These are phyloP conservation scores for Drosophila sordidula DNA, from an alignment of 2,888 invertebrate species.

Conservation along the genomic window DNA sequence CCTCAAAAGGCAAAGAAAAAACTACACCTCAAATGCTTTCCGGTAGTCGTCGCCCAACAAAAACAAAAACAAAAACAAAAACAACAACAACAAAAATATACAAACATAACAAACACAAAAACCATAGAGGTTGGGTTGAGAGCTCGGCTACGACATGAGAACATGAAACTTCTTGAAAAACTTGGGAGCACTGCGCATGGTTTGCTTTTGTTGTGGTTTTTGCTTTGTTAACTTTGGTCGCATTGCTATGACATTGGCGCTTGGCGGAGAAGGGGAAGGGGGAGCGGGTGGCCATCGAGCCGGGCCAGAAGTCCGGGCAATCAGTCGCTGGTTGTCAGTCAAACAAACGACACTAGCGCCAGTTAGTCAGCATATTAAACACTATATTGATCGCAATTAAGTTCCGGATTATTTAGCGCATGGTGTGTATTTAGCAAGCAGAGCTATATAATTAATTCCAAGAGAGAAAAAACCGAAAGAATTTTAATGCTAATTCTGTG, in stretches of 20 bases:
- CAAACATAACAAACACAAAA: conserved; percentile 49
- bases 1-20: conserved; percentile 56
- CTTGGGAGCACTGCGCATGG: conserved; percentile 72
- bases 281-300: conserved; percentile 8
- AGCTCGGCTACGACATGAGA: conserved; percentile 30
- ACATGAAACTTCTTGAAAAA: conserved; percentile 70
- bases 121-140: neutral
- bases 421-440: conserved; percentile 64
- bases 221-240: conserved; percentile 81
- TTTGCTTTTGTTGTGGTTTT: conserved; percentile 79
- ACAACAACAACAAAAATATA: conserved; percentile 53
- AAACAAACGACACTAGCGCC: conserved; percentile 57
- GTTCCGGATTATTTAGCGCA: conserved; percentile 44
- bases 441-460: neutral
- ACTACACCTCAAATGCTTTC: conserved; percentile 73
- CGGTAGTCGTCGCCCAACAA: conserved; percentile 42
- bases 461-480: neutral
- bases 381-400: conserved; percentile 54
- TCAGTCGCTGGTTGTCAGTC: conserved; percentile 78
- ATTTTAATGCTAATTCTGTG: conserved; percentile 10
- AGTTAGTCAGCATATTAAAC: neutral
- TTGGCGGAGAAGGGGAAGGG: conserved; percentile 14
- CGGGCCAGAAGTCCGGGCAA: conserved; percentile 50
- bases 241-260: conserved; percentile 82
- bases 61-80: conserved; percentile 43